Base-by-base conservation (phyloP, 2,797 vertebrate species). In the Gobionotothen gibberifrons region DNA sequence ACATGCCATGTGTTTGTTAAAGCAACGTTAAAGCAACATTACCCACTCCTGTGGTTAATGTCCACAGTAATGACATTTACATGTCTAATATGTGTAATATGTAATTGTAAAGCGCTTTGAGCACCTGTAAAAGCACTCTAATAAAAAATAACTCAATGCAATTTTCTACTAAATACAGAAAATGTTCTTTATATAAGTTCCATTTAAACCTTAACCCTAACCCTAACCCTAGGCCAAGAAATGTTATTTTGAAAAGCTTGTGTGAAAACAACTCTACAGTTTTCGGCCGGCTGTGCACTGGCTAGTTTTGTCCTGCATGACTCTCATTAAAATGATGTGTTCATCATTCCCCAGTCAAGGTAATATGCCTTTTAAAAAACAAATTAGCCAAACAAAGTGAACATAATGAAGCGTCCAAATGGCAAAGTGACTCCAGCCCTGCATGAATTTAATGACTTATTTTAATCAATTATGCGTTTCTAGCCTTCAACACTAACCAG, bases 361-460 rank as follows among this genome's bases (percentile, higher is more conserved):
- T 49, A 72, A 65, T 51, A 52, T 75, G 68, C 42, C 59, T 75
- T 51, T 43, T 74, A 36, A 76, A 76, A 76, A 74, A 42, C 44
- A 79, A 85, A 79, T 79, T 61, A 78, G 60, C 61, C 44, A 53
- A 66, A 74, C 43, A 66, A 8, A 54, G 60, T 47, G 60, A 65
- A 58, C 53, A 12, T 74, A 74, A 71, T 44, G 66, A 68, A 76
- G 67, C 66, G 60, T 47, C 42, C 42, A 66, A 74, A 63, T 36
- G 55, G 67, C 48, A 77, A 73, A 72, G 67, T 47, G 55, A 74
- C 68, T 72, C 68, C 53, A 43, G 53, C 68, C 62, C 62, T 59
- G 81, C 47, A 60, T 15, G 49, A 56, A 42, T 52, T 69, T 59
- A 76, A 76, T 69, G 54, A 59, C 53, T 59, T 56, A 71, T 76